Evolutionary conservation across 64 coral and sea anemone genomes (phyloP).

Genomic region (Astreopora myriophthalma): DNA sequence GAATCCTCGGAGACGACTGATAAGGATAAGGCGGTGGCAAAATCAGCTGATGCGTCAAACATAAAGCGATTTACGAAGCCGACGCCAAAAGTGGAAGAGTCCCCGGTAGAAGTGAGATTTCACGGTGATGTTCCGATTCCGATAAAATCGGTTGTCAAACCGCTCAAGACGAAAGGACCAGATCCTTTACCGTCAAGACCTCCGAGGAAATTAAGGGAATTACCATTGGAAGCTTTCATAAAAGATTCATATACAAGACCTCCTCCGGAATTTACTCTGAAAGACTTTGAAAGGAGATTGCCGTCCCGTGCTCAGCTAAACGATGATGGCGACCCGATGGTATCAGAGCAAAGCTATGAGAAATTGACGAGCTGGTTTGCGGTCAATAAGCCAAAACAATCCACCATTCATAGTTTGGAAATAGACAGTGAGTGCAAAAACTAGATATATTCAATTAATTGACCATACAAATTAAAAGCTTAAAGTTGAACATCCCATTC

Average conservation of each 20-base stretch:
- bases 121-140: slow-evolving; percentile 57
- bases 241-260: slow-evolving; percentile 68
- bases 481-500: too few relatives aligned
- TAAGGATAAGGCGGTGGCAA: background rate
- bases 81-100: background rate
- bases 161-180: slow-evolving; percentile 68
- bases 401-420: slow-evolving; percentile 79
- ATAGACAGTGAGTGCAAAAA: slow-evolving; percentile 77
- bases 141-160: slow-evolving; percentile 58
- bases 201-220: slow-evolving; percentile 77
- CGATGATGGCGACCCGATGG: slow-evolving; percentile 38
- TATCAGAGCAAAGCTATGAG: slow-evolving; percentile 86
- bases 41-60: slow-evolving; percentile 17
- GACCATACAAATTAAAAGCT: background rate
- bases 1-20: background rate
- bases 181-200: slow-evolving; percentile 73
- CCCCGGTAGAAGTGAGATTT: background rate
- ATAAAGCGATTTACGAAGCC: background rate
- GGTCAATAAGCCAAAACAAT: slow-evolving; percentile 56
- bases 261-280: slow-evolving; percentile 80
- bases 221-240: slow-evolving; percentile 61
- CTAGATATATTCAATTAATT: background rate
- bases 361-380: slow-evolving; percentile 85
- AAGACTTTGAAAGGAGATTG: slow-evolving; percentile 49
- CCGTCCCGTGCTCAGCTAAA: slow-evolving; percentile 12